Conservation (phyloP, 2,113 vertebrate species). For the Oryzias woworae region DNA sequence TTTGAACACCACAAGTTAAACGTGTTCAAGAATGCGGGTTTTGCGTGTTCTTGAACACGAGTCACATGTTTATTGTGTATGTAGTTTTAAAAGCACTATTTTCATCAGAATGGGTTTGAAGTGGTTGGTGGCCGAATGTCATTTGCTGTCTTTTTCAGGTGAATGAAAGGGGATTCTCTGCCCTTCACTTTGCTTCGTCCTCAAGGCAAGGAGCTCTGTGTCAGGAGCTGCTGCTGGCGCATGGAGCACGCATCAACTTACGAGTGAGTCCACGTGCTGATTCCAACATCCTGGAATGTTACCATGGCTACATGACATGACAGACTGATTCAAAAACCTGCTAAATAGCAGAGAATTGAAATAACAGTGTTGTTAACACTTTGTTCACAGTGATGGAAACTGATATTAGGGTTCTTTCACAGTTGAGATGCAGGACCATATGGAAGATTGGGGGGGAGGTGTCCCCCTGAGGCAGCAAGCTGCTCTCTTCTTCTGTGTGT, state of each 20-base stretch:
- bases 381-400: slow-evolving; percentile 48
- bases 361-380: slow-evolving; percentile 35
- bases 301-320: no score
- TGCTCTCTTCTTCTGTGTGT: slow-evolving; percentile 46
- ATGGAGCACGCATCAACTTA: slow-evolving; percentile 91
- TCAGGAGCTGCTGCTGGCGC: slow-evolving; percentile 91
- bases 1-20: no score
- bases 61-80: no score
- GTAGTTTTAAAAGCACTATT: no score
- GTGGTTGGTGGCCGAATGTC: background rate
- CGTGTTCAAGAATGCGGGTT: no score
- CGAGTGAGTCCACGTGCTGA: slow-evolving; percentile 78
- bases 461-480: slow-evolving; percentile 62
- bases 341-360: background rate
- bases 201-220: slow-evolving; percentile 95
- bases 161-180: slow-evolving; percentile 93
- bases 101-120: background rate
- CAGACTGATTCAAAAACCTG: no score
- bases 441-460: slow-evolving; percentile 38
- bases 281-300: background rate
- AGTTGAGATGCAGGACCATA: slow-evolving; percentile 60
- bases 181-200: slow-evolving; percentile 94
- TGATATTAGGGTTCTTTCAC: slow-evolving; percentile 35
- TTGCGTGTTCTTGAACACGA: no score
- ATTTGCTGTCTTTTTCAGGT: slow-evolving; percentile 54